Evolutionary conservation across 35 echinoderm and acorn worm genomes (phyloP).

Genomic region (Apostichopus californicus): DNA sequence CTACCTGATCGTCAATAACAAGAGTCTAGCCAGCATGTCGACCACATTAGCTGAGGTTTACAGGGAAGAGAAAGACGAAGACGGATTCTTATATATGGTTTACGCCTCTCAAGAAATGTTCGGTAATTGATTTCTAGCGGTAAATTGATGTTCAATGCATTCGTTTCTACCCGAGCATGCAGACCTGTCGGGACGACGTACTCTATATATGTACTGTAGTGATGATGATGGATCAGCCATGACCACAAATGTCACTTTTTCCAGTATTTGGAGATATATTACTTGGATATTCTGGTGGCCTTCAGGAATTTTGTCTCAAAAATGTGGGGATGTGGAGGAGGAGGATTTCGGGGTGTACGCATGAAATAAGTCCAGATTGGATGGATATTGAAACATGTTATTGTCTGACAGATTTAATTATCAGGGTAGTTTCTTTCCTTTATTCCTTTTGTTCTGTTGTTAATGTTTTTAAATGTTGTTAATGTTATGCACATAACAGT

Average conservation of each 20-base stretch:
- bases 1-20: constrained; percentile 99
- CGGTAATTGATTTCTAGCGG: constrained; percentile 59
- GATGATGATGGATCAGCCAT: not conserved
- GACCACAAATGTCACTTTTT: no score
- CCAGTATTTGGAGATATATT: no score
- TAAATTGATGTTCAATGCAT: not conserved
- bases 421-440: not conserved
- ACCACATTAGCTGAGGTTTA: constrained; percentile 95
- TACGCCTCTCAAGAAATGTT: constrained; percentile 99
- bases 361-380: no score
- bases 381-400: not conserved
- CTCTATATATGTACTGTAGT: not conserved
- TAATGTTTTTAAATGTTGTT: not conserved
- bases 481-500: not conserved
- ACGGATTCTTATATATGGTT: constrained; percentile 99
- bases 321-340: no score
- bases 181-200: not conserved
- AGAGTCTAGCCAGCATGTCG: constrained; percentile 98
- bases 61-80: constrained; percentile 97
- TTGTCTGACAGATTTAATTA: not conserved
- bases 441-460: not conserved
- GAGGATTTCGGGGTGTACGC: no score
- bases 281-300: no score
- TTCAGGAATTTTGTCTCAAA: no score
- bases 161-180: not conserved